Percentiles rank a stretch among this genome's conserved stretches.
Evolutionary conservation across 2,113 vertebrate species (phyloP).

Genomic region (Phocoena phocoena): DNA sequence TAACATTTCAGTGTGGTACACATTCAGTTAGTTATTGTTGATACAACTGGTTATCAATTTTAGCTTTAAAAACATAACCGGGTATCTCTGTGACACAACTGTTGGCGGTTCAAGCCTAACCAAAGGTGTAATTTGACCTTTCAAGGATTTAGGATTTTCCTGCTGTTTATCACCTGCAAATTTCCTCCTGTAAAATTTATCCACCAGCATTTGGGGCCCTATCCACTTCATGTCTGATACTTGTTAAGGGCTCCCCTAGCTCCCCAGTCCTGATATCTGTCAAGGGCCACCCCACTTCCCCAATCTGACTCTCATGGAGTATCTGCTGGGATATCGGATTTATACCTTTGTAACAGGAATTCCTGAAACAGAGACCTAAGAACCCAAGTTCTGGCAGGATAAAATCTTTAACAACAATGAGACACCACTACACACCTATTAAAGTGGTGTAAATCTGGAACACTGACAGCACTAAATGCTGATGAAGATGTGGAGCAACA

Average conservation of each 20-base stretch:
- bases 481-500: background rate
- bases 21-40: background rate
- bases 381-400: background rate
- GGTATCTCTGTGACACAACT: background rate
- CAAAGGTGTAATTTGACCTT: background rate
- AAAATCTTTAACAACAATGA: background rate
- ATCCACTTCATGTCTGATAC: background rate
- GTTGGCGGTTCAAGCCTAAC: background rate
- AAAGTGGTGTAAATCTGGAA: background rate
- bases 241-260: background rate
- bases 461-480: background rate
- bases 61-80: slow-evolving; percentile 4
- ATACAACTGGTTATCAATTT: background rate
- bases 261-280: background rate
- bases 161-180: background rate
- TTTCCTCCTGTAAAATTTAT: background rate
- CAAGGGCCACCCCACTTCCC: background rate
- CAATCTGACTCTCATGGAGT: background rate
- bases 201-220: background rate
- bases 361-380: background rate
- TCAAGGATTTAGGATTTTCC: background rate
- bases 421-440: background rate
- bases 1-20: background rate
- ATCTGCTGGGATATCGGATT: background rate
- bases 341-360: background rate